Conservation (phyloP, 1,140 invertebrate genomes). For the Leucophenga varia region DNA sequence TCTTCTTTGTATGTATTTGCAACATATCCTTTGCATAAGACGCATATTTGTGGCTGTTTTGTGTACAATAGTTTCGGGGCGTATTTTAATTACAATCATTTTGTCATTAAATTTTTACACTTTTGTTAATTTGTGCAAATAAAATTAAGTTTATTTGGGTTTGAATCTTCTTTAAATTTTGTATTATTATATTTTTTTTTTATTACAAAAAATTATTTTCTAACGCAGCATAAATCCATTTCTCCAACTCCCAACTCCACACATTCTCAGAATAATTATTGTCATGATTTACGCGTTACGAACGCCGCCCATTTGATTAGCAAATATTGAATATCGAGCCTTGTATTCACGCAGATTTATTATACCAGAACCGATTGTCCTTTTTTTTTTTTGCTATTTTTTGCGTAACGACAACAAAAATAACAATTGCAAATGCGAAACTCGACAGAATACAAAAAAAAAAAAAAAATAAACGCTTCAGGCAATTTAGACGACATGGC, state of each 20-base stretch:
- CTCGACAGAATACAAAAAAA: constrained; percentile 18
- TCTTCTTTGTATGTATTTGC: constrained; percentile 1
- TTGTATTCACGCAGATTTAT: neutral
- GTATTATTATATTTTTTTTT: too few relatives aligned
- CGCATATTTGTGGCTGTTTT: constrained; percentile 17
- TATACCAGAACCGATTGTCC: too few relatives aligned
- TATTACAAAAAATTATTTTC: too few relatives aligned
- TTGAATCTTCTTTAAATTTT: too few relatives aligned
- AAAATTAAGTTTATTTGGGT: too few relatives aligned
- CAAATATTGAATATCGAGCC: constrained; percentile 23
- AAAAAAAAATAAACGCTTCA: constrained; percentile 19
- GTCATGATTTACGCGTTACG: constrained; percentile 37
- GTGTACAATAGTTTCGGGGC: constrained; percentile 11
- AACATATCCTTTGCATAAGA: too few relatives aligned
- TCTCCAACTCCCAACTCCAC: too few relatives aligned
- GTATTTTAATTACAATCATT: constrained; percentile 53
- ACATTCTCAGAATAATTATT: too few relatives aligned
- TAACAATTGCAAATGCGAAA: constrained; percentile 30
- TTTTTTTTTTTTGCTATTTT: constrained; percentile 14
- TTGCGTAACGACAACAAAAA: constrained; percentile 35
- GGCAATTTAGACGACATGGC: constrained; percentile 34
- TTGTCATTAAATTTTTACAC: constrained; percentile 47
- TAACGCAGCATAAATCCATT: too few relatives aligned
- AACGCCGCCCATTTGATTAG: constrained; percentile 42
- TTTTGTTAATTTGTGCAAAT: too few relatives aligned